Base-by-base conservation (phyloP, 2,113 vertebrate genomes). In the Aspiorhynchus laticeps region DNA sequence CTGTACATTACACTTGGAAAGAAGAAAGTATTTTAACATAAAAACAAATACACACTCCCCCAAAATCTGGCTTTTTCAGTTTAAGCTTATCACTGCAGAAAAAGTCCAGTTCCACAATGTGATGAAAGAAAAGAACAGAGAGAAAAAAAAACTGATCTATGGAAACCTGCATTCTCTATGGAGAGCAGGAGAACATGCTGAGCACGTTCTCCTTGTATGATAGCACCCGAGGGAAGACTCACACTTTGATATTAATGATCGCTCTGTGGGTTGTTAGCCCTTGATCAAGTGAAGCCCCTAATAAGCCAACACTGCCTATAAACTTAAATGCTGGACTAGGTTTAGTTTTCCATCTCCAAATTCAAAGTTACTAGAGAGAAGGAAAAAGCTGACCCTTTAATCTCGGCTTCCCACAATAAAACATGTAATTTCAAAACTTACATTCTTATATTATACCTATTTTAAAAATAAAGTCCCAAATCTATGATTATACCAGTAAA, bases 161-260 rank as follows among this genome's bases (percentile, higher is more conserved):
- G 31, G 77, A 6, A 79, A 56, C 77, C 77, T 24, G 46, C 28
- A 36, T 59, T 33, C 61, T 53, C 65, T 76, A 46, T 46, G 83
- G 85, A 88, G 85, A 33, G 80, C 5, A 46, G 81, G 84, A 88
- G 84, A 33, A 80, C 8, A 93, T 89, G 89, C 90, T 26, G 17
- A 67, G 89, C 93, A 93, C 90, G 90, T 91, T 82, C 41, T 48
- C 7, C 81, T 88, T 46, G 74, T 48, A 59, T 86, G 90, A 90
- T 88, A 5, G 48, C 87, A 84, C 88, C n/a, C 19, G 67, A 91
- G 87, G 88, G 83, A 80, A 90, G 82, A 83, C 73, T 4, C 43
- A 79, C 24, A 88, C 91, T 94, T 94, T 94, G 91, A 93, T 93
- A 90, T 19, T 88, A 91, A 92, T 83, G 89, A 90, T 88, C 75